Evolutionary conservation across 2,888 invertebrate species (phyloP).

Genomic region (Eurytoma adleriae): DNA sequence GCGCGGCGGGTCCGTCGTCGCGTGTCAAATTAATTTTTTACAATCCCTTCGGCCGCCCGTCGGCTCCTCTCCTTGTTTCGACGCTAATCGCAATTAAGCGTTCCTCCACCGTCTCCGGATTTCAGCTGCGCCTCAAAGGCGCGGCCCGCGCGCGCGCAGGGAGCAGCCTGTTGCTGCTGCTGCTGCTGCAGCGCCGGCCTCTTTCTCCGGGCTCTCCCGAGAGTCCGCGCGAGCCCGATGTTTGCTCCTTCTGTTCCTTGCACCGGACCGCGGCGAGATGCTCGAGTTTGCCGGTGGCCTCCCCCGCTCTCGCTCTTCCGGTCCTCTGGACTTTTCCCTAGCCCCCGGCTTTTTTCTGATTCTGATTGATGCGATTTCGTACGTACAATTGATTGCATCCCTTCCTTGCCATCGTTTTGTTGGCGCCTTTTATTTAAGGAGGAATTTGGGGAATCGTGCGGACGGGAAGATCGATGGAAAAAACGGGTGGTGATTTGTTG

Average conservation of each 20-base stretch:
- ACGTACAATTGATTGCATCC: constrained; percentile 3
- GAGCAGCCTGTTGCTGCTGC: constrained; percentile 43
- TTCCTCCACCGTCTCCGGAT: constrained; percentile 1
- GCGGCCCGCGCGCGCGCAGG: not conserved
- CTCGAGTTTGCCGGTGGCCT: not conserved
- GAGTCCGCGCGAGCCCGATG: too few relatives aligned
- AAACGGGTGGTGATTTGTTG: too few relatives aligned
- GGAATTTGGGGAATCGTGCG: too few relatives aligned
- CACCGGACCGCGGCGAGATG: too few relatives aligned
- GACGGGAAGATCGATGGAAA: too few relatives aligned
- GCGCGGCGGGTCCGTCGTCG: constrained; percentile 2
- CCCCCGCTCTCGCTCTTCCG: not conserved
- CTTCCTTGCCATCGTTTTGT: too few relatives aligned
- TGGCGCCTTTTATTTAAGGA: too few relatives aligned
- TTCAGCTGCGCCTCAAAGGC: constrained; percentile 5
- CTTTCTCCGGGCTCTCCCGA: too few relatives aligned
- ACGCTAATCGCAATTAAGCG: constrained; percentile 45
- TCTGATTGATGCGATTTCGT: constrained; percentile 11
- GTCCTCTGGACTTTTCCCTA: constrained; percentile 2
- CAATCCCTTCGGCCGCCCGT: not conserved
- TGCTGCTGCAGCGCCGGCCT: not conserved
- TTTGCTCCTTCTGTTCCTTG: too few relatives aligned
- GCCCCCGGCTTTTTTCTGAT: not conserved
- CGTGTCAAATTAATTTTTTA: constrained; percentile 46
- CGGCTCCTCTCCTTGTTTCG: not conserved